Conservation (phyloP, 2,888 invertebrate genomes). For the Eilema griseolum region DNA sequence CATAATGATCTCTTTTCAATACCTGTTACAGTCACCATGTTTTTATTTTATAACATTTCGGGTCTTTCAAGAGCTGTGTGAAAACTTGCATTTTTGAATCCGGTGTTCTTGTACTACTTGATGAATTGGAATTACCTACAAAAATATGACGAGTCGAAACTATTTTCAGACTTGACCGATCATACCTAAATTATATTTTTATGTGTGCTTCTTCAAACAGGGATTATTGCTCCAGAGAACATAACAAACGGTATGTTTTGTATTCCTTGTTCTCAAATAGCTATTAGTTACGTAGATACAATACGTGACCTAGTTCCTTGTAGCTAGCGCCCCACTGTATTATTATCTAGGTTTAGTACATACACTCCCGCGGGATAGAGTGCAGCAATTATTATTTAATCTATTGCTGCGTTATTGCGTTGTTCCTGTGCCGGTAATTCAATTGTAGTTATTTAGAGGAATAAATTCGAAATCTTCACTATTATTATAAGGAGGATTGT, state of each 20-base stretch:
- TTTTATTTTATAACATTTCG: neutral
- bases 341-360: constrained; percentile 41
- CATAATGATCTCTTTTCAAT: neutral
- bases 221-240: neutral
- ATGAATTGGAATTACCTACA: no score
- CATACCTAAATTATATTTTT: no score
- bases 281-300: neutral
- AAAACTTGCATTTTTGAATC: no score
- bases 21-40: neutral
- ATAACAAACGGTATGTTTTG: neutral
- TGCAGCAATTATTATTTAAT: constrained; percentile 56
- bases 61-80: no score
- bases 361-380: constrained; percentile 35
- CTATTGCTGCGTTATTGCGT: constrained; percentile 58
- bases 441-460: neutral
- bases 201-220: neutral
- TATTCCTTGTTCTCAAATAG: neutral
- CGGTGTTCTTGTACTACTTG: no score
- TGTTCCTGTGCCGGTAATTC: constrained; percentile 55
- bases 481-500: no score
- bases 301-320: constrained; percentile 18
- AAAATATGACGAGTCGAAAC: no score
- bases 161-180: no score
- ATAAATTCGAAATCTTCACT: neutral
- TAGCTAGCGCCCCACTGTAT: constrained; percentile 28